phyloP scores from a whole-genome alignment of 2,113 vertebrate genomes.

The Eleginops maclovinus region DNA sequence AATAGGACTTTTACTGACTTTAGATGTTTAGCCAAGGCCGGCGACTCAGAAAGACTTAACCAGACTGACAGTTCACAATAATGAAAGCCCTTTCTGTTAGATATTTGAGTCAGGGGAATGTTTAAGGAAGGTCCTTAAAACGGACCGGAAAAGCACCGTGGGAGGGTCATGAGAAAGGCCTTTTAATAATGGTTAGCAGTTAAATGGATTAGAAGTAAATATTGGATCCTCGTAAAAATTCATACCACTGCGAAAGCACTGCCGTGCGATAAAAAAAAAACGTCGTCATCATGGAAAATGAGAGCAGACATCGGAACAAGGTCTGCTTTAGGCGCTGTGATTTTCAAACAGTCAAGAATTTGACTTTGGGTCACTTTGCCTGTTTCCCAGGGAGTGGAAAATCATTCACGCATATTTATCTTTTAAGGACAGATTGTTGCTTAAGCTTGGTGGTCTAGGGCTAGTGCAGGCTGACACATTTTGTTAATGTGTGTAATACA shows the following conservation, averaged over 20 bases:
- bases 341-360: constrained; percentile 41
- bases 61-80: constrained; percentile 63
- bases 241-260: constrained; percentile 49
- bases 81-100: constrained; percentile 68
- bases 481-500: constrained; percentile 26
- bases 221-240: constrained; percentile 49
- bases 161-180: constrained; percentile 54
- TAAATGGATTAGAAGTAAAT: constrained; percentile 65
- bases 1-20: constrained; percentile 54
- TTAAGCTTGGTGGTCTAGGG: constrained; percentile 25
- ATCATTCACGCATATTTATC: constrained; percentile 2
- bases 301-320: constrained; percentile 47
- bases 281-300: constrained; percentile 38
- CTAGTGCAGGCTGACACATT: constrained; percentile 26
- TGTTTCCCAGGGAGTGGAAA: constrained; percentile 29
- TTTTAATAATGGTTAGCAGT: constrained; percentile 53
- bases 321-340: constrained; percentile 34
- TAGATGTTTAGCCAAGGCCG: constrained; percentile 56
- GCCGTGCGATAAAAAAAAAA: constrained; percentile 20
- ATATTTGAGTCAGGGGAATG: constrained; percentile 57
- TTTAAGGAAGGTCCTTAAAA: constrained; percentile 57
- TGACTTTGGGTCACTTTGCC: not conserved
- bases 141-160: constrained; percentile 47
- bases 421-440: constrained; percentile 8
- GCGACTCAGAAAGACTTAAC: constrained; percentile 56